Percentiles rank a stretch among this genome's conserved stretches.
phyloP scores from a whole-genome alignment of 2,113 vertebrate species.

The Colistium nudipinnis region DNA sequence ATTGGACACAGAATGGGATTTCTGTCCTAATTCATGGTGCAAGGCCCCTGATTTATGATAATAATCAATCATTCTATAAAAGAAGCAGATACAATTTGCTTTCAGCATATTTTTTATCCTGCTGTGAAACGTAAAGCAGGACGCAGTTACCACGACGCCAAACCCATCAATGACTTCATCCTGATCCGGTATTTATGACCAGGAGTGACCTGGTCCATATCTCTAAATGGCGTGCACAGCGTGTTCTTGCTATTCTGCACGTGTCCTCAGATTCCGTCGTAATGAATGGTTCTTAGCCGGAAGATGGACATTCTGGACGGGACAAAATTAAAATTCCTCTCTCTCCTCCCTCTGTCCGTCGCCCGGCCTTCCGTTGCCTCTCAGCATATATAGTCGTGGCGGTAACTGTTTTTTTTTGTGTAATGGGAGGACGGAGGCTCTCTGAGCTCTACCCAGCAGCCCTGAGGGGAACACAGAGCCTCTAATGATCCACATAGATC shows the following conservation, averaged over 20 bases:
- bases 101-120: neutral
- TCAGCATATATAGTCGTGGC: slow-evolving; percentile 60
- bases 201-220: slow-evolving; percentile 16
- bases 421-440: slow-evolving; percentile 60
- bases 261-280: slow-evolving; percentile 59
- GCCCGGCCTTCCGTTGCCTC: slow-evolving; percentile 50
- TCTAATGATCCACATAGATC: slow-evolving; percentile 78
- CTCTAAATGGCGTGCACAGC: slow-evolving; percentile 54
- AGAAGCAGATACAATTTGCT: too few species aligned
- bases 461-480: slow-evolving; percentile 52
- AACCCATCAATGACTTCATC: slow-evolving; percentile 37
- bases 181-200: slow-evolving; percentile 21
- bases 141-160: slow-evolving; percentile 14
- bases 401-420: slow-evolving; percentile 71
- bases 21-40: too few species aligned
- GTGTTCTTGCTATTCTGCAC: slow-evolving; percentile 62
- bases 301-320: slow-evolving; percentile 58
- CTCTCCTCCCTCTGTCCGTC: slow-evolving; percentile 5
- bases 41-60: too few species aligned
- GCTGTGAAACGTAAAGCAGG: neutral
- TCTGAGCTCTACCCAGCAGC: slow-evolving; percentile 52
- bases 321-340: slow-evolving; percentile 60
- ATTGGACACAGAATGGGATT: too few species aligned
- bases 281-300: slow-evolving; percentile 64
- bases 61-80: neutral